Percentiles rank a stretch among this genome's conserved stretches.
phyloP scores from a whole-genome alignment of 1,140 invertebrate species.

The Drosophila mauritiana region DNA sequence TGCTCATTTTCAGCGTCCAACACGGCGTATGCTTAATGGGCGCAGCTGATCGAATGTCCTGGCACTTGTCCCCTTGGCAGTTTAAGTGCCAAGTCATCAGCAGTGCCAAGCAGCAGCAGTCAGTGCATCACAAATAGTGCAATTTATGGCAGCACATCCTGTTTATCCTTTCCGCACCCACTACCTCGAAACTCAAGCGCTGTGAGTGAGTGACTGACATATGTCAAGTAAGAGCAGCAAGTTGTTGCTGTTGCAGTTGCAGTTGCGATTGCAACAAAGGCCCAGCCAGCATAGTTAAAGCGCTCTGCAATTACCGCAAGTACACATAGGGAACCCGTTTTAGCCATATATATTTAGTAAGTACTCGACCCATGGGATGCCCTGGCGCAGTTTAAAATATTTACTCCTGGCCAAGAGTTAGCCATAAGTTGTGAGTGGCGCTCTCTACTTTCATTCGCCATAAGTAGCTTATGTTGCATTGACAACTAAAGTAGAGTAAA shows the following conservation, averaged over 20 bases:
- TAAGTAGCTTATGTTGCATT: conserved; percentile 45
- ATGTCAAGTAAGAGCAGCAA: conserved; percentile 74
- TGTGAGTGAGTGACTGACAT: conserved; percentile 65
- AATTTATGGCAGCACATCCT: conserved; percentile 45
- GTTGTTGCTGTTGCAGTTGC: conserved; percentile 35
- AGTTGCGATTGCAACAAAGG: conserved; percentile 30
- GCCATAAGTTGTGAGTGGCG: background rate
- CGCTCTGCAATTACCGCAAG: conserved; percentile 75
- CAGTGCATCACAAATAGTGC: conserved; percentile 6
- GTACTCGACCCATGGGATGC: conserved; percentile 45
- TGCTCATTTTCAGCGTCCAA: conserved; percentile 35
- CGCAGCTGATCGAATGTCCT: conserved; percentile 45
- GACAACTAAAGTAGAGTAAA: conserved; percentile 17
- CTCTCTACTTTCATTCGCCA: background rate
- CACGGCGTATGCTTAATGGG: conserved; percentile 71
- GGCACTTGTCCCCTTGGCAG: conserved; percentile 47
- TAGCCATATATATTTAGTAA: background rate
- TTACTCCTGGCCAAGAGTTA: background rate
- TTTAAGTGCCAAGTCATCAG: conserved; percentile 65
- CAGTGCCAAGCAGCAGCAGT: conserved; percentile 8
- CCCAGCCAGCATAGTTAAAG: conserved; percentile 61
- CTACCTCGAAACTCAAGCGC: conserved; percentile 44
- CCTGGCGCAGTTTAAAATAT: conserved; percentile 5
- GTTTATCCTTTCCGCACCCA: conserved; percentile 1
- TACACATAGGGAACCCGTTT: conserved; percentile 44